These are phyloP conservation scores for Xylophagus ater DNA, from an alignment of 2,888 invertebrate genomes.

Conservation along the genomic window DNA sequence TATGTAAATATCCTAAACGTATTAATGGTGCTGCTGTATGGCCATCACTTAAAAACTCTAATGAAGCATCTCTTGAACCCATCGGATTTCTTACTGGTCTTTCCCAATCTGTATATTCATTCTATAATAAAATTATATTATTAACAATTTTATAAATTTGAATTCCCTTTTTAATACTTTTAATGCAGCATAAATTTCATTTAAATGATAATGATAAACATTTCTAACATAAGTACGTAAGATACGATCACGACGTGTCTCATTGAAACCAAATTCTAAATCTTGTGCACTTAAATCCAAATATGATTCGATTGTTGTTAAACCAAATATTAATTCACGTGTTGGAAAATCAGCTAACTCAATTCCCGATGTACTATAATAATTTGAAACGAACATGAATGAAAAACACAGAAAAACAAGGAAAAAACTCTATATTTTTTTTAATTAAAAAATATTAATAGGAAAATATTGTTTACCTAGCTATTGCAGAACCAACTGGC, in stretches of 20 bases:
- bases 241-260: constrained; percentile 74
- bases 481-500: constrained; percentile 38
- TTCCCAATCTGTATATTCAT: constrained; percentile 96
- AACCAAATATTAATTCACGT: constrained; percentile 71
- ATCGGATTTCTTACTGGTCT: constrained; percentile 74
- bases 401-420: constrained; percentile 4
- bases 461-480: constrained; percentile 37
- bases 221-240: constrained; percentile 87
- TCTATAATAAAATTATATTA: constrained; percentile 40
- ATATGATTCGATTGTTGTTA: constrained; percentile 74
- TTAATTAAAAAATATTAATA: constrained; percentile 5
- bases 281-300: constrained; percentile 71
- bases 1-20: constrained; percentile 68
- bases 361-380: constrained; percentile 52
- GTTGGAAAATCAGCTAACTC: constrained; percentile 74
- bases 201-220: constrained; percentile 87
- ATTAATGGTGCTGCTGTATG: constrained; percentile 79
- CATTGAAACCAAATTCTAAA: constrained; percentile 85
- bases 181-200: constrained; percentile 88
- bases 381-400: neutral
- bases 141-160: neutral
- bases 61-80: constrained; percentile 72
- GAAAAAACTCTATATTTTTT: constrained; percentile 2
- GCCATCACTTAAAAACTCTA: constrained; percentile 83
- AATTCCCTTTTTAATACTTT: constrained; percentile 32